Base-by-base conservation (phyloP, 2,888 invertebrate genomes). In the Apamea sordens region DNA sequence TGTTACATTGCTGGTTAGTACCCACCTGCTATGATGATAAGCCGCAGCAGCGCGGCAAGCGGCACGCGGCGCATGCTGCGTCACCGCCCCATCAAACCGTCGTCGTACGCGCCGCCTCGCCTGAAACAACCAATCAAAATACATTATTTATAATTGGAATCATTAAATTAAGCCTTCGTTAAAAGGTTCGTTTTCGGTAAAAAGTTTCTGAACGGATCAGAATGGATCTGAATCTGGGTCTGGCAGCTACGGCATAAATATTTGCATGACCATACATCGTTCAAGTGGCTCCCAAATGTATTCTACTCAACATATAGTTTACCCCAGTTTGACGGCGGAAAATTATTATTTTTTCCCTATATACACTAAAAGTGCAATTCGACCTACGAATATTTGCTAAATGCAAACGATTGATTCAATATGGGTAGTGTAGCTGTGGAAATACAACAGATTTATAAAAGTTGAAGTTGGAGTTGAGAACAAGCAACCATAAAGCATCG, bases 31-130 rank as follows among this genome's bases (percentile, higher is more conserved):
- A 96, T 87, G 77, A 96, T 87, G 50, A 96, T 89, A 61, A 96
- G 96, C 95, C 96, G 95, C 96, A 96, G 89, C 47, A 96, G 88
- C 78, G 95, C 95, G 94, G 96, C 95, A 79, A 95, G 89, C 90
- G 93, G 94, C 94, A 89, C 94, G 90, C 93, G 93, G 92, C 93
- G 94, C 96, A 96, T 96, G 91, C 94, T 95, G 95, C 92, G 95
- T 96, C 95, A 96, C 96, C 96, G 93, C 93, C 88, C 95, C 96
- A 95, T 95, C 92, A 92, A 93, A 85, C 87, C 83, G 87, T 63
- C 76, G 76, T 81, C 76, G 73, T 81, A 83, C 70, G 77, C 83
- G n/a, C 82, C 71, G 76, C 69, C 76, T 36, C 82, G 71, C 81
- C 93, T 93, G 92, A 0, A 93, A 92, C 94, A 93, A 94, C 41